phyloP scores from a whole-genome alignment of 2,888 invertebrate species.

The Rhingia campestris region DNA sequence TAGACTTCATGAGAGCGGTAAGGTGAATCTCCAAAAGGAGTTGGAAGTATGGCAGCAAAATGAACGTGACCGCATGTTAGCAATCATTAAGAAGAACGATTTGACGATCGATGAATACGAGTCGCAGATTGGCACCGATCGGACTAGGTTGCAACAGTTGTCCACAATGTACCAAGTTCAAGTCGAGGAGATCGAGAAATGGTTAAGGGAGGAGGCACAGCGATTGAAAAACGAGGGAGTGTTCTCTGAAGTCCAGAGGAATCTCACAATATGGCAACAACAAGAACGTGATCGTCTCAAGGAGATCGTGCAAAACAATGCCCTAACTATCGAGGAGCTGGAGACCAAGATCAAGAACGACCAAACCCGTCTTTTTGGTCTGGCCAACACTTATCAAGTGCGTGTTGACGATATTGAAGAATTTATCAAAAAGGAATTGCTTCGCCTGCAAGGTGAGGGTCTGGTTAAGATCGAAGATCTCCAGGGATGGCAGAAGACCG shows the following conservation, averaged over 20 bases:
- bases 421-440: constrained; percentile 80
- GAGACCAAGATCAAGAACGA: constrained; percentile 80
- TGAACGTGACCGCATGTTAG: constrained; percentile 78
- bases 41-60: constrained; percentile 80
- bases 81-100: constrained; percentile 79
- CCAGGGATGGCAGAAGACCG: constrained; percentile 80
- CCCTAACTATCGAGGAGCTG: constrained; percentile 79
- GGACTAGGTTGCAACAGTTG: constrained; percentile 78
- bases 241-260: constrained; percentile 79
- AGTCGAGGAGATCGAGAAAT: constrained; percentile 80
- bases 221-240: constrained; percentile 80
- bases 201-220: constrained; percentile 80
- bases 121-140: constrained; percentile 79
- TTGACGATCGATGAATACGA: constrained; percentile 81
- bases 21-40: constrained; percentile 75
- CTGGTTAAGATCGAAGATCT: constrained; percentile 79
- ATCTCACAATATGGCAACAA: constrained; percentile 80
- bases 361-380: constrained; percentile 78
- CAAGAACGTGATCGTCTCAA: constrained; percentile 80
- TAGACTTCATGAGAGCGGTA: constrained; percentile 78
- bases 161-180: constrained; percentile 80
- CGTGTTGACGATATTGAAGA: constrained; percentile 80
- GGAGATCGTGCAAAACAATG: constrained; percentile 78
- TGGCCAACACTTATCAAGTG: constrained; percentile 80
- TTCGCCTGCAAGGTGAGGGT: constrained; percentile 79